A percentile compares a stretch with the other conserved stretches of the same genome.
phyloP scores from a whole-genome alignment of 2,888 invertebrate genomes.

The Perithous albicinctus region DNA sequence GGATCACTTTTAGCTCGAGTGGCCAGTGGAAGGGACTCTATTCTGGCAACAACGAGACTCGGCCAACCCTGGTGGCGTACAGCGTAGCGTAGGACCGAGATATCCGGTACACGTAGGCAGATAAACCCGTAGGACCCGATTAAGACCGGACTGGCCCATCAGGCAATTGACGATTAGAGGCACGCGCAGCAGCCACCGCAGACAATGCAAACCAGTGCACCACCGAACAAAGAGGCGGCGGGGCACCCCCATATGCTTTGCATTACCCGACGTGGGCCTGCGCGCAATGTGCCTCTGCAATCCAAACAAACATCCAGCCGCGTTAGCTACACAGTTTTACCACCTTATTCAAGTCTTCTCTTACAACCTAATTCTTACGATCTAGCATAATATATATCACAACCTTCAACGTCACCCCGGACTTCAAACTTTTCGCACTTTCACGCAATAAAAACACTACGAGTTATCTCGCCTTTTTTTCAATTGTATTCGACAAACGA shows the following conservation, averaged over 20 bases:
- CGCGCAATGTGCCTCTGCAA: conserved; percentile 85
- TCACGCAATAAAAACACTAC: not conserved
- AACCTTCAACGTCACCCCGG: not conserved
- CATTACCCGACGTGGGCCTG: conserved; percentile 85
- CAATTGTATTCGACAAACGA: not conserved
- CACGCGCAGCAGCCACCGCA: conserved; percentile 85
- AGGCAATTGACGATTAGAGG: conserved; percentile 83
- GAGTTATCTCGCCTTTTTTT: not conserved
- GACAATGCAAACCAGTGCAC: conserved; percentile 84
- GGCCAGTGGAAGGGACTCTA: conserved; percentile 82
- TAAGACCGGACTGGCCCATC: conserved; percentile 78
- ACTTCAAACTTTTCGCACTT: not conserved
- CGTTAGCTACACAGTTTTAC: conserved; percentile 81
- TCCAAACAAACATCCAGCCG: conserved; percentile 85
- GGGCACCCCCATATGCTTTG: conserved; percentile 83
- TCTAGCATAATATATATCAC: conserved; percentile 20
- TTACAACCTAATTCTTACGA: conserved; percentile 35
- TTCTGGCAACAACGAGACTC: conserved; percentile 80
- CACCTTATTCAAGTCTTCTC: conserved; percentile 67
- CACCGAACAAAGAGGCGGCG: conserved; percentile 83
- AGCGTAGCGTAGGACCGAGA: conserved; percentile 80
- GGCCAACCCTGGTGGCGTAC: conserved; percentile 81
- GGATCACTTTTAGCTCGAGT: conserved; percentile 79
- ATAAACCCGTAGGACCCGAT: conserved; percentile 76
- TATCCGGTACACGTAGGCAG: conserved; percentile 79